Evolutionary conservation across 2,888 invertebrate genomes (phyloP), one percentile per base, ranked within the genome.

Genomic region (Pinctada fucata): DNA sequence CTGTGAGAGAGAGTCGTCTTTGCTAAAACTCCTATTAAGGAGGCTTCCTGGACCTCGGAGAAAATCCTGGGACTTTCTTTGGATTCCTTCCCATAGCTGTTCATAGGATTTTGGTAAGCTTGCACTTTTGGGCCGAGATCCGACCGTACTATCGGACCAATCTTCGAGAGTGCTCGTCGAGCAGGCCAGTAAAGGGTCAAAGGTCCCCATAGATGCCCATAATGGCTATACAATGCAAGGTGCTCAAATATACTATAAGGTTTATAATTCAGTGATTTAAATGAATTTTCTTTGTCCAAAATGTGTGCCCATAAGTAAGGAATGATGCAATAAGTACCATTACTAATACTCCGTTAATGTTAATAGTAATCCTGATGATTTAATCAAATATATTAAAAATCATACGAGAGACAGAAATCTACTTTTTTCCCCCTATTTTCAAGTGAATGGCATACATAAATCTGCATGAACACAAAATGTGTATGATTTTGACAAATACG

Each of bases 1-100:
- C 87, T 87, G 87, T 76, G 82, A 76, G 72, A 85, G 82, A 51
- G 87, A 81, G 70, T 90, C 90, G 78, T 90, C 90, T 86, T 88
- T 88, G 84, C 87, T 87, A 86, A 88, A 85, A 81, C 87, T 88
- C 75, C 90, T 86, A 67, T 86, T 84, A 72, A 87, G 87, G 78
- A 89, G 84, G 80, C 88, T 87, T 83, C 88, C 88, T 48, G 88
- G 88, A 67, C 90, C 90, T 70, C 89, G 86, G 72, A 89, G 86
- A 82, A 90, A 86, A 84, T 90, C 90, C 83, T 88, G 88, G 4
- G 90, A 90, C 82, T 89, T 89, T 77, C 88, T 84, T 81, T 88
- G 88, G 79, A 90, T 85, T 69, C 90, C 90, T 84, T 89, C 90
- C 90, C 90, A 90, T 72, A 90, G 83, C 83, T 89, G 88, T 81